phyloP scores from a whole-genome alignment of 2,113 vertebrate species.

The Micronisus gabar region DNA sequence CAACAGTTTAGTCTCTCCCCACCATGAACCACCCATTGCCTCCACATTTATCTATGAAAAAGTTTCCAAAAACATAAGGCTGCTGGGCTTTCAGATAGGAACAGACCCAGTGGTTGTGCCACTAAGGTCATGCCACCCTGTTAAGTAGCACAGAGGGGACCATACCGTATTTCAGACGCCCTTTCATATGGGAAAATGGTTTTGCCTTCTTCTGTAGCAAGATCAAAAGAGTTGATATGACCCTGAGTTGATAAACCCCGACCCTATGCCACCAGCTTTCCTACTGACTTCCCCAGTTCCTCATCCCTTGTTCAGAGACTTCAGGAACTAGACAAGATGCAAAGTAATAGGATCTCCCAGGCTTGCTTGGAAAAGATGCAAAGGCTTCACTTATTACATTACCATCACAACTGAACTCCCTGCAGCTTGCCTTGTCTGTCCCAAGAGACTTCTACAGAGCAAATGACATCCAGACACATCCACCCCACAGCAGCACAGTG shows the following conservation, averaged over 20 bases:
- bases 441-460: neutral
- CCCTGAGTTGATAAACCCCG: neutral
- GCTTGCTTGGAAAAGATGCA: neutral
- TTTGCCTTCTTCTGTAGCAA: neutral
- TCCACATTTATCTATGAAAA: neutral
- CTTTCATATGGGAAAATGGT: rapidly evolving
- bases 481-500: neutral
- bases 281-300: neutral
- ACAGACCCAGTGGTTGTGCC: neutral
- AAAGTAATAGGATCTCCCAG: neutral
- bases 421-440: neutral
- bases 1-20: neutral
- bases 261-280: neutral
- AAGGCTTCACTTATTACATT: neutral
- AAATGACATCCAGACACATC: neutral
- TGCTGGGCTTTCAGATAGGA: neutral
- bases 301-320: too few relatives aligned
- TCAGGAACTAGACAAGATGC: neutral
- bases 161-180: rapidly evolving
- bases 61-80: neutral
- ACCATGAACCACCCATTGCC: rapidly evolving
- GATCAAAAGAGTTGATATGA: neutral
- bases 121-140: neutral
- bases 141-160: neutral
- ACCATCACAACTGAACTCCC: neutral